Evolutionary conservation across 2,797 vertebrate species (phyloP).

Genomic region (Enteromius paludinosus): DNA sequence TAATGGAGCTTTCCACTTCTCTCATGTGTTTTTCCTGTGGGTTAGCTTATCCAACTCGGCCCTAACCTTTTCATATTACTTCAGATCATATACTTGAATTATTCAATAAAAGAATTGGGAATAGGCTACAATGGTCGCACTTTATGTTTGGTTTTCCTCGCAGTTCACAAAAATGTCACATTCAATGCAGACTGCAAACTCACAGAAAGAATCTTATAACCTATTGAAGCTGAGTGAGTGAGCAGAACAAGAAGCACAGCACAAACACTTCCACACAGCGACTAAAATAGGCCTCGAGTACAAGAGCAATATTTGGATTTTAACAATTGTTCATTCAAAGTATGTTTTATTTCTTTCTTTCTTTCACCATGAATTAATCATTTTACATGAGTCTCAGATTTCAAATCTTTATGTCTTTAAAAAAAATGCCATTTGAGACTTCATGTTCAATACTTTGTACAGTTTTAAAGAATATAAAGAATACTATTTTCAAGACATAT

Average conservation of each 20-base stretch:
- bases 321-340: not conserved
- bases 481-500: not conserved
- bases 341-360: not conserved
- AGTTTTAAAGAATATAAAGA: too few relatives aligned
- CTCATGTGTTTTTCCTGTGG: not conserved
- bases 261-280: not conserved
- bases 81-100: not conserved
- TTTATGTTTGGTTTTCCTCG: not conserved
- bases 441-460: not conserved
- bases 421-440: not conserved
- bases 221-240: not conserved
- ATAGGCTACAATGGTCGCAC: too few relatives aligned
- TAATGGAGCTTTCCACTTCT: not conserved
- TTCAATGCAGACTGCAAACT: not conserved
- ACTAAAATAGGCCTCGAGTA: not conserved
- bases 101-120: not conserved
- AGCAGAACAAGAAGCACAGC: not conserved
- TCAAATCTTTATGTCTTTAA: not conserved
- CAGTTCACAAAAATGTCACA: not conserved
- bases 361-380: not conserved
- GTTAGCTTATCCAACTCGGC: not conserved
- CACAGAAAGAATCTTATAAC: not conserved
- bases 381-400: not conserved
- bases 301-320: not conserved
- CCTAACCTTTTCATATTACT: not conserved